Conservation (phyloP, 2,888 invertebrate genomes). For the Nysson spinosus region DNA sequence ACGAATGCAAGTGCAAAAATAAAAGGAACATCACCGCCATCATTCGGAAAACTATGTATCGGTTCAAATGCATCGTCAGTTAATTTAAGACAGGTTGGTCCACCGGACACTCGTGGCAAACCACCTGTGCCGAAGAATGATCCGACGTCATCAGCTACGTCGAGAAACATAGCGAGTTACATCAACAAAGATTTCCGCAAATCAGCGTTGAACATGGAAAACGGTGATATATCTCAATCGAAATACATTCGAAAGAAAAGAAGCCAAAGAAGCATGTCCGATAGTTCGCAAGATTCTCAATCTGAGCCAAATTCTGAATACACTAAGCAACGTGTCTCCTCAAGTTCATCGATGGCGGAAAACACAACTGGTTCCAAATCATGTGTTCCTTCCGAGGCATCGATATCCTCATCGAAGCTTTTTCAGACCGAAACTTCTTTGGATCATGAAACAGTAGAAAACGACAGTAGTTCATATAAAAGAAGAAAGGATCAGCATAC, state of each 20-base stretch:
- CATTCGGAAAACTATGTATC: constrained; percentile 57
- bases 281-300: constrained; percentile 75
- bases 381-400: constrained; percentile 35
- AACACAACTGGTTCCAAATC: constrained; percentile 49
- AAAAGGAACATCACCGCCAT: constrained; percentile 59
- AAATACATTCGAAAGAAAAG: constrained; percentile 65
- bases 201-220: constrained; percentile 84
- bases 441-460: constrained; percentile 45
- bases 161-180: constrained; percentile 73
- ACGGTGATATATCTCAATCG: constrained; percentile 69
- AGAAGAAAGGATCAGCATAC: constrained; percentile 35
- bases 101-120: constrained; percentile 71
- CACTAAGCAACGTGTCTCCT: constrained; percentile 44
- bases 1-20: constrained; percentile 72
- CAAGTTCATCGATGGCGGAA: constrained; percentile 49
- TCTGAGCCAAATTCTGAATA: constrained; percentile 63
- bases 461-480: constrained; percentile 57
- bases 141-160: constrained; percentile 64
- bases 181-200: constrained; percentile 87
- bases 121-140: constrained; percentile 79
- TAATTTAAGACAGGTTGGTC: constrained; percentile 64
- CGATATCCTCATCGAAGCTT: constrained; percentile 31
- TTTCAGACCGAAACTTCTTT: constrained; percentile 29
- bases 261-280: constrained; percentile 76
- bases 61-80: constrained; percentile 54